A percentile compares a stretch with the other conserved stretches of the same genome.
Evolutionary conservation across 2,113 vertebrate species (phyloP).

Genomic region (Heterochromis multidens): DNA sequence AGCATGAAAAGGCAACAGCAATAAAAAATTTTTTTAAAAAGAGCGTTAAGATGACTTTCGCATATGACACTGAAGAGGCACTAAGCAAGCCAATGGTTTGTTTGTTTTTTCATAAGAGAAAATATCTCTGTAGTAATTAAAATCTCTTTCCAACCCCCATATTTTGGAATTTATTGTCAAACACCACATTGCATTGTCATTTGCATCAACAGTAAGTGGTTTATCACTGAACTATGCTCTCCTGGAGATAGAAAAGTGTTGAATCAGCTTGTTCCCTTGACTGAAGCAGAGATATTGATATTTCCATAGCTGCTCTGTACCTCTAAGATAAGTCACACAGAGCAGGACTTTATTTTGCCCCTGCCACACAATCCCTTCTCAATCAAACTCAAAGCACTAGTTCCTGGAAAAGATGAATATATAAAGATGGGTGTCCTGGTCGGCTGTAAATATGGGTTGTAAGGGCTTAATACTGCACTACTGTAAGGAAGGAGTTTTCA

Average conservation of each 20-base stretch:
- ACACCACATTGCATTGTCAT: constrained; percentile 24
- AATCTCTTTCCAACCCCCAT: not conserved
- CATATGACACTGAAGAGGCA: not conserved
- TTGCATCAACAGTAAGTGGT: constrained; percentile 39
- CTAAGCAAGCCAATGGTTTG: not conserved
- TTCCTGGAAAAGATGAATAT: not conserved
- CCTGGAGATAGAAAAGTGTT: constrained; percentile 47
- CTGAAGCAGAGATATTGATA: constrained; percentile 60
- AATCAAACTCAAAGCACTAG: constrained; percentile 2
- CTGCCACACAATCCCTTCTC: constrained; percentile 18
- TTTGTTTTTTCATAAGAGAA: not conserved
- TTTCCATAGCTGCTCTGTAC: constrained; percentile 48
- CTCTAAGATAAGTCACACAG: constrained; percentile 36
- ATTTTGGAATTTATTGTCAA: constrained; percentile 14
- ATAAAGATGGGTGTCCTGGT: not conserved
- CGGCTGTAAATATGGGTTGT: not conserved
- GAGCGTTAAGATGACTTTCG: not conserved
- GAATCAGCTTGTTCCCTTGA: constrained; percentile 55
- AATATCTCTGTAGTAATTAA: not conserved
- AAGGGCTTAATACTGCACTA: not conserved
- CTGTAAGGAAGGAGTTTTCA: not conserved
- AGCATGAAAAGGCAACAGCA: constrained; percentile 6
- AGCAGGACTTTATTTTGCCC: constrained; percentile 29
- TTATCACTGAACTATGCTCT: constrained; percentile 63
- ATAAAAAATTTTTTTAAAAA: not conserved